phyloP scores from a whole-genome alignment of 2,797 vertebrate species.

The Notoglanidium macrostoma region DNA sequence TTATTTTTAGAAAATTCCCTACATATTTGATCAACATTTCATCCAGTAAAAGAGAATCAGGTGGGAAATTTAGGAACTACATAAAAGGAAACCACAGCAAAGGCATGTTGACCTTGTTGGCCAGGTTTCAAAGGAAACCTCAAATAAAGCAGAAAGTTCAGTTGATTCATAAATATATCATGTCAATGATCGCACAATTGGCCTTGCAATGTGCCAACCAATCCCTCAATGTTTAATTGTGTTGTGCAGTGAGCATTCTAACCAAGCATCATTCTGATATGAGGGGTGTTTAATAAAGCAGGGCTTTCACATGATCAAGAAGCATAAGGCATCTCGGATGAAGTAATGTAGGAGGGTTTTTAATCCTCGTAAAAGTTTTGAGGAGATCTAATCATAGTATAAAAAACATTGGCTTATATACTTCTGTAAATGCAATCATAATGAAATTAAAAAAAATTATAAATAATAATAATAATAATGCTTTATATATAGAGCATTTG shows the following conservation, averaged over 20 bases:
- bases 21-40: background rate
- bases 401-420: background rate
- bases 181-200: background rate
- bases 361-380: background rate
- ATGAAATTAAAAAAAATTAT: background rate
- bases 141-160: background rate
- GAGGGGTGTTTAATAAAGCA: background rate
- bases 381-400: background rate
- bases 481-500: background rate
- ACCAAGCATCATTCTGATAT: background rate
- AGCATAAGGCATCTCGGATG: background rate
- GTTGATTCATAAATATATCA: background rate
- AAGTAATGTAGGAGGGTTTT: background rate
- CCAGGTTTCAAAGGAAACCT: background rate
- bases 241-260: background rate
- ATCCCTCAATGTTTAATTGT: background rate
- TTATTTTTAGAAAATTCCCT: background rate
- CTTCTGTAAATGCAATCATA: background rate
- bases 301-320: background rate
- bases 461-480: background rate
- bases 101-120: background rate
- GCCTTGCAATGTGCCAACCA: background rate
- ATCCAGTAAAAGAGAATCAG: background rate
- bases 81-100: constrained; percentile 1
- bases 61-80: background rate